Percentiles rank a stretch among this genome's conserved stretches.
These are phyloP conservation scores for Clamator glandarius DNA, from an alignment of 2,797 vertebrate genomes.

Conservation along the genomic window DNA sequence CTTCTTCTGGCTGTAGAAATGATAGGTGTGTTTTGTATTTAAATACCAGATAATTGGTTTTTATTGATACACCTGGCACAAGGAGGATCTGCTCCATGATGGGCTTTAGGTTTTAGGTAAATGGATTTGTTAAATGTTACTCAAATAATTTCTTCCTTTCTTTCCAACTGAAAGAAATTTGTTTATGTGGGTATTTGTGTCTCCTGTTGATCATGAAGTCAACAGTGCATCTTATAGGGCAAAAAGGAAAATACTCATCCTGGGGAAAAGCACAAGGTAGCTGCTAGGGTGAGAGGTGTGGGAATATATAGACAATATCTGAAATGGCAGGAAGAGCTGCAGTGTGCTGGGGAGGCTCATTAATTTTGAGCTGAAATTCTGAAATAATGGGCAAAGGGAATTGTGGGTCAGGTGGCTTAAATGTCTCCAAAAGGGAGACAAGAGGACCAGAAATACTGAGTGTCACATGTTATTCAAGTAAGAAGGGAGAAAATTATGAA, in stretches of 20 bases:
- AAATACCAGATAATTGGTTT: neutral
- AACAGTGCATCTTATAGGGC: neutral
- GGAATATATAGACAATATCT: neutral
- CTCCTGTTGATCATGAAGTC: neutral
- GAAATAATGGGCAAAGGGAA: neutral
- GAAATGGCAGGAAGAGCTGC: neutral
- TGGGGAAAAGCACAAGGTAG: neutral
- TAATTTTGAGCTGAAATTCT: neutral
- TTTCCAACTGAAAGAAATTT: neutral
- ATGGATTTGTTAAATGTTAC: neutral
- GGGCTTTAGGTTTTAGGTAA: neutral
- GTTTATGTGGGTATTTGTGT: neutral
- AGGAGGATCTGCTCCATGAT: neutral
- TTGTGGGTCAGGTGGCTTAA: neutral
- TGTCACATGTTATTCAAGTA: neutral
- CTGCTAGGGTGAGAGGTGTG: neutral
- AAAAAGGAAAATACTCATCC: neutral
- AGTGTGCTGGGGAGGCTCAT: neutral
- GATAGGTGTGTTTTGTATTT: neutral
- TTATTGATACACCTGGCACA: neutral
- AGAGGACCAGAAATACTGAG: neutral
- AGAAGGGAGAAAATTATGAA: neutral
- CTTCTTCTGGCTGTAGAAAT: neutral
- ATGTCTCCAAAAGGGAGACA: neutral
- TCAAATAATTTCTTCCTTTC: neutral